Base-by-base conservation (phyloP, 1,140 invertebrate species). In the Coptotermes formosanus region DNA sequence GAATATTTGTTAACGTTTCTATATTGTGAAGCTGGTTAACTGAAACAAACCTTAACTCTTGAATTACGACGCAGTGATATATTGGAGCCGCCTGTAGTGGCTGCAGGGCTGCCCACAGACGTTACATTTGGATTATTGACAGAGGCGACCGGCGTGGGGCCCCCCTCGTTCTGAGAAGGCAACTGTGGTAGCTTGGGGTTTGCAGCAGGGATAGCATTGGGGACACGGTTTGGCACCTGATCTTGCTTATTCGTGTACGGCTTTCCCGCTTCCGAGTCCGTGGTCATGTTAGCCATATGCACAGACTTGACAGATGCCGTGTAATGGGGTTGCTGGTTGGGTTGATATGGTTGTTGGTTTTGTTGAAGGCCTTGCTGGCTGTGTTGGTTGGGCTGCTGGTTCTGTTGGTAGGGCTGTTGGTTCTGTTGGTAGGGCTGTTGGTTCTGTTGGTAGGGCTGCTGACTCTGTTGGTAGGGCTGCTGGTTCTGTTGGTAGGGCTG, bases 61-160 rank as follows among this genome's bases (percentile, higher is more conserved):
- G 90, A 88, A 87, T 90, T 91, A 83, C 91, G 91, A 88, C 91
- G 90, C 90, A 91, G 89, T 88, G 89, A 91, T 84, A 89, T 89
- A 14, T 88, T 87, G 45, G 89, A 75, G 89, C 44, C 89, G 3
- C 87, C 83, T 87, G 89, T 30, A 16, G 64, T 25, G 59, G 21
- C 59, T 30, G 25, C 64, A n/a, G 64, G 16, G n/a, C n/a, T 16
- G 25, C 64, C 64, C 25, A 75, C 11, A n/a, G 64, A 75, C 25
- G 64, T 75, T 12, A 55, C 6, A 21, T 55, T 55, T 9, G 64
- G 64, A 25, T 75, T 75, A 25, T 75, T 75, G n/a, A 75, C 64
- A 11, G 64, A 25, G 64, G 64, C 6, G n/a, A 12, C 8, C 87
- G 30, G 87, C 89, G 89, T 87, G 90, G 90, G 43, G 44, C 32